Evolutionary conservation across 2,113 vertebrate species (phyloP).

Genomic region (Rhinopomastus cyanomelas): DNA sequence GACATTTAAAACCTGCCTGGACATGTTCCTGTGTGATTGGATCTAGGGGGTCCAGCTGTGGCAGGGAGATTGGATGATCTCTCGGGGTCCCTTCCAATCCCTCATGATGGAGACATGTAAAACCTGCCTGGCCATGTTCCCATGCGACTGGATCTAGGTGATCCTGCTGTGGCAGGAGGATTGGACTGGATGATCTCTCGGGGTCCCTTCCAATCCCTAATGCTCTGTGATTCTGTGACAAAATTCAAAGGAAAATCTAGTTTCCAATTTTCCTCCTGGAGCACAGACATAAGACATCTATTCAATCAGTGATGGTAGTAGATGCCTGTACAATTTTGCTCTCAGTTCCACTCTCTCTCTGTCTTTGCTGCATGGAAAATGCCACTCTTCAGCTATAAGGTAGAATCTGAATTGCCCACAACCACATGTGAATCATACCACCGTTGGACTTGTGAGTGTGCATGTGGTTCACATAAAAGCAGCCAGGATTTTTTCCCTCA

Average conservation of each 20-base stretch:
- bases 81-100: too few species aligned
- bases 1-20: too few species aligned
- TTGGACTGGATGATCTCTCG: too few species aligned
- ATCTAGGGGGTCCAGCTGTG: too few species aligned
- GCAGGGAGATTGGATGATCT: too few species aligned
- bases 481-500: neutral
- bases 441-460: neutral
- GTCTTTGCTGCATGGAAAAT: neutral
- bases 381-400: neutral
- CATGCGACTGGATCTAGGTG: too few species aligned
- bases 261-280: neutral
- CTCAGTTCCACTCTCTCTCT: neutral
- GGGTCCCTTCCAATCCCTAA: too few species aligned
- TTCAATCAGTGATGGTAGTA: neutral
- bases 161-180: too few species aligned
- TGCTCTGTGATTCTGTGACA: too few species aligned
- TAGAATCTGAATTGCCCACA: neutral
- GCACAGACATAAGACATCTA: neutral
- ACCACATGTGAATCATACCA: neutral
- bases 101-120: too few species aligned
- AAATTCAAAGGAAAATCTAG: neutral
- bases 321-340: neutral
- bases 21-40: too few species aligned
- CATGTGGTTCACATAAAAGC: neutral
- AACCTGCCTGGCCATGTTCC: too few species aligned